phyloP scores from a whole-genome alignment of 2,888 invertebrate species.

The Acronicta psi region DNA sequence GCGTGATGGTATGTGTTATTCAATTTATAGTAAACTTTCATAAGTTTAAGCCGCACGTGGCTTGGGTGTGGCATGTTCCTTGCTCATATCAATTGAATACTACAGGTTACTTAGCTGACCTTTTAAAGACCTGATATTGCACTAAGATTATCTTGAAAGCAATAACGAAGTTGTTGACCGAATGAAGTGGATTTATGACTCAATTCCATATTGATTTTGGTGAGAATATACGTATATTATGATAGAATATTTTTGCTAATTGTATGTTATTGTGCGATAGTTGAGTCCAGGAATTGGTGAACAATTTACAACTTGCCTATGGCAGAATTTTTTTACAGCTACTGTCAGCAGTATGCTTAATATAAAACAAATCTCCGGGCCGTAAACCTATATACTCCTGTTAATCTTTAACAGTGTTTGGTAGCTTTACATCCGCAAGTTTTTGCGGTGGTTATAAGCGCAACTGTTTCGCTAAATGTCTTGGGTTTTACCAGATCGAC shows the following conservation, averaged over 20 bases:
- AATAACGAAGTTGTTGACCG: not conserved
- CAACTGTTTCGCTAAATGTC: too few species aligned
- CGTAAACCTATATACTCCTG: constrained; percentile 4
- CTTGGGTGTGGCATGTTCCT: constrained; percentile 17
- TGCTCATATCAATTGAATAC: constrained; percentile 11
- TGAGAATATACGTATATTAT: too few species aligned
- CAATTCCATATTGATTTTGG: too few species aligned
- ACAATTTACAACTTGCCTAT: too few species aligned
- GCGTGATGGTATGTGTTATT: too few species aligned
- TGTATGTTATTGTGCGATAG: too few species aligned
- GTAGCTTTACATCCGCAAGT: constrained; percentile 5
- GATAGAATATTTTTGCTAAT: too few species aligned
- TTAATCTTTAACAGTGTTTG: constrained; percentile 17
- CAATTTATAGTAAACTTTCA: constrained; percentile 30
- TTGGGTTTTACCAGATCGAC: too few species aligned
- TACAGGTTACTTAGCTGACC: constrained; percentile 24
- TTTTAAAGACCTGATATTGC: constrained; percentile 17
- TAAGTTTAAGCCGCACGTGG: constrained; percentile 26
- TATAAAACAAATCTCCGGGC: constrained; percentile 22
- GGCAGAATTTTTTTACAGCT: not conserved
- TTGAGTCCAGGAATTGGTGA: too few species aligned
- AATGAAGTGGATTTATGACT: not conserved
- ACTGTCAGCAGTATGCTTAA: not conserved
- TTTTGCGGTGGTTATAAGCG: too few species aligned
- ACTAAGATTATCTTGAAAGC: constrained; percentile 7